Evolutionary conservation across 2,797 vertebrate species (phyloP).

Genomic region (Tapera naevia): DNA sequence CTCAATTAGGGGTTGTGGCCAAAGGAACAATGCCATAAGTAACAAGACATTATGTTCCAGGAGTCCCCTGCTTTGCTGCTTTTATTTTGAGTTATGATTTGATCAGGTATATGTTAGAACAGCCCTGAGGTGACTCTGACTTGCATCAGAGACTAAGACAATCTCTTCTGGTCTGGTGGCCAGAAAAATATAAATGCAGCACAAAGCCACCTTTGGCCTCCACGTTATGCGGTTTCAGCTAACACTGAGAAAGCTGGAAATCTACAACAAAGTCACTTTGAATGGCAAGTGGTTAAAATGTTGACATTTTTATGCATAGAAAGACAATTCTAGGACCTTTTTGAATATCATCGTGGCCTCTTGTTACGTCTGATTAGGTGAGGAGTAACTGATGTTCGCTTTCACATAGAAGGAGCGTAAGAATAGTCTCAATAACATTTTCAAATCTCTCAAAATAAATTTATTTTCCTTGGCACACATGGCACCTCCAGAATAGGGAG

Average conservation of each 20-base stretch:
- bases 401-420: not conserved
- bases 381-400: not conserved
- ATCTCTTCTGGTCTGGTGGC: slow-evolving; percentile 21
- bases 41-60: not conserved
- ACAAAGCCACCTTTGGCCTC: not conserved
- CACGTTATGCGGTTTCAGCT: not conserved
- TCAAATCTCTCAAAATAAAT: not conserved
- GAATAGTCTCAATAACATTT: not conserved
- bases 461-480: not conserved
- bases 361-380: not conserved
- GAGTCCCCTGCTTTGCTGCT: not conserved
- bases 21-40: not conserved
- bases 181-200: not conserved
- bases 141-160: slow-evolving; percentile 11
- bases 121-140: not conserved
- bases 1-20: not conserved
- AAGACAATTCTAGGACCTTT: not conserved
- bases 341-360: not conserved
- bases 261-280: not conserved
- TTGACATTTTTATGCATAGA: not conserved
- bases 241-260: not conserved
- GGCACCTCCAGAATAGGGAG: not conserved
- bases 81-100: not conserved
- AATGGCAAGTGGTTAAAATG: not conserved
- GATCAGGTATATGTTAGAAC: slow-evolving; percentile 4